Conservation (phyloP, 2,113 vertebrate species). For the Fukomys damarensis region DNA sequence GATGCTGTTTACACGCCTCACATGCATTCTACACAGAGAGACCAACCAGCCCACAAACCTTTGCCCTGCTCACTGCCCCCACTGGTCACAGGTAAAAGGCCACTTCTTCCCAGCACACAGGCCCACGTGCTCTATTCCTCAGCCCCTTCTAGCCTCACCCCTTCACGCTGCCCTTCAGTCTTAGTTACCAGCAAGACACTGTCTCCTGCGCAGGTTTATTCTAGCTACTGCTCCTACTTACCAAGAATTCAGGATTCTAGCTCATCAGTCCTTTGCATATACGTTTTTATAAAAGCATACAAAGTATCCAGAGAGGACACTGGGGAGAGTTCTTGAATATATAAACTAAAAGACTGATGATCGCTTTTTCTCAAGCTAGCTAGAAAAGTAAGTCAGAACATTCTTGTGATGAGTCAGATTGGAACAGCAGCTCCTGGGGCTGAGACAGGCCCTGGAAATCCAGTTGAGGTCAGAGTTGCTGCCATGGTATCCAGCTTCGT, state of each 20-base stretch:
- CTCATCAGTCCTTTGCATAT: neutral
- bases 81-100: neutral
- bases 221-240: neutral
- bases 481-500: neutral
- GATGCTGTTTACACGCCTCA: neutral
- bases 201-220: neutral
- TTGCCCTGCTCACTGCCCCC: fast-evolving
- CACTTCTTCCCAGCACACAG: neutral
- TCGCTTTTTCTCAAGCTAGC: neutral
- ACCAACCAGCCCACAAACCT: neutral
- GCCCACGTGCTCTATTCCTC: neutral
- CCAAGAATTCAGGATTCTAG: neutral
- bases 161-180: neutral
- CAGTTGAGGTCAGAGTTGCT: neutral
- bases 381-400: neutral
- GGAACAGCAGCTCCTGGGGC: neutral
- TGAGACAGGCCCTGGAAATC: neutral
- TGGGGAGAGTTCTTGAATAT: neutral
- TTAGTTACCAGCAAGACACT: neutral
- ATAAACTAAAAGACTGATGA: constrained; percentile 19
- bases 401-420: constrained; percentile 22
- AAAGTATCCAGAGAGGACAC: neutral
- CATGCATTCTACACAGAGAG: neutral
- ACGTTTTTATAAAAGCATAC: neutral
- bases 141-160: fast-evolving